A percentile compares a stretch with the other conserved stretches of the same genome.
phyloP scores from a whole-genome alignment of 1,140 invertebrate species.

The Zaprionus ghesquierei region DNA sequence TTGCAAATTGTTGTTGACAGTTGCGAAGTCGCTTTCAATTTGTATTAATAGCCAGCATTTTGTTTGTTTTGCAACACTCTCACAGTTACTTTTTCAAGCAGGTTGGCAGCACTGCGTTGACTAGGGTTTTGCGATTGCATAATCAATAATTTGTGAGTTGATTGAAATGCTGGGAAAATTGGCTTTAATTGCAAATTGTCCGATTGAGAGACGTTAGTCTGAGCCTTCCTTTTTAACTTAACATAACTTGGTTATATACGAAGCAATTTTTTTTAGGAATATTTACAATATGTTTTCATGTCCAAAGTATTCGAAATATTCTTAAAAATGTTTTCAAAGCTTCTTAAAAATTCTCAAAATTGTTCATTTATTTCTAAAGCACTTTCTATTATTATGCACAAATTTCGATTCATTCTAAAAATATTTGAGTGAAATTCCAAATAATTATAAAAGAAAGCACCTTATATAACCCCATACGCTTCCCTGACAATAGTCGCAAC shows the following conservation, averaged over 20 bases:
- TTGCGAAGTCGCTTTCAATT: constrained; percentile 43
- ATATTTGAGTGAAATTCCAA: neutral
- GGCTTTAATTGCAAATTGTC: too few species aligned
- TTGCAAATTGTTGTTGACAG: constrained; percentile 67
- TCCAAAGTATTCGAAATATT: too few species aligned
- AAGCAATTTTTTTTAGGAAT: too few species aligned
- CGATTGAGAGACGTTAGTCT: too few species aligned
- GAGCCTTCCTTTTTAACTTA: too few species aligned
- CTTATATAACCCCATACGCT: neutral
- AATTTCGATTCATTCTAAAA: neutral
- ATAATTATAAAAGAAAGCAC: neutral
- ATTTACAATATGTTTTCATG: too few species aligned
- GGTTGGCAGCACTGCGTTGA: neutral
- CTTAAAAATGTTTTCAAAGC: too few species aligned
- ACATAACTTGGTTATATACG: too few species aligned
- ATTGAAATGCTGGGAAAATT: neutral
- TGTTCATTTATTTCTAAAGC: too few species aligned
- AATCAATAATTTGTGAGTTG: neutral
- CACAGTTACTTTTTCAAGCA: neutral
- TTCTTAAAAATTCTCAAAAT: too few species aligned
- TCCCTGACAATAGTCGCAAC: neutral
- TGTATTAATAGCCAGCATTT: constrained; percentile 46
- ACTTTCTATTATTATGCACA: too few species aligned
- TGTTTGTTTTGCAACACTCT: constrained; percentile 31
- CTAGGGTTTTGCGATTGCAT: neutral